Percentiles rank a stretch among this genome's conserved stretches.
Evolutionary conservation across 2,797 vertebrate genomes (phyloP).

Genomic region (Gymnothorax javanicus): DNA sequence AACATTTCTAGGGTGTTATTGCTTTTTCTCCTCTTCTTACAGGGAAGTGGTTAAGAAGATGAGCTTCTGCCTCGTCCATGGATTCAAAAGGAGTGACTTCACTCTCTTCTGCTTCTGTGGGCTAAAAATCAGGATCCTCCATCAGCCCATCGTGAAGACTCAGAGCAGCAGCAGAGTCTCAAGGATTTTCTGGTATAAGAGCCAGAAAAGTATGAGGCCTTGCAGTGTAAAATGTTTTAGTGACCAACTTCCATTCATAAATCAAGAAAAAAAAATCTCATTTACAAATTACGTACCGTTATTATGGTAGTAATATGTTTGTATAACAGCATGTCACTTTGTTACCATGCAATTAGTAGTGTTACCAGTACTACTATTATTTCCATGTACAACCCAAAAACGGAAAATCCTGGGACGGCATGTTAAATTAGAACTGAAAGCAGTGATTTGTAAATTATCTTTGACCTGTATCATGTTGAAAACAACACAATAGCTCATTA

Average conservation of each 20-base stretch:
- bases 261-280: constrained; percentile 20
- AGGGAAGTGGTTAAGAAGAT: background rate
- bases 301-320: background rate
- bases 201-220: background rate
- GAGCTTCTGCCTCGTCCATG: background rate
- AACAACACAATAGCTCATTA: too few species aligned
- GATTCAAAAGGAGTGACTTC: constrained; percentile 4
- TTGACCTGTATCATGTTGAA: too few species aligned
- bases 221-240: constrained; percentile 20
- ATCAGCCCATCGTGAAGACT: constrained; percentile 27
- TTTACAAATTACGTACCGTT: constrained; percentile 7
- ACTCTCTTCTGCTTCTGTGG: background rate
- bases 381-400: too few species aligned
- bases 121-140: constrained; percentile 1
- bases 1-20: constrained; percentile 11
- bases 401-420: too few species aligned
- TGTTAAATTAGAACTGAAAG: too few species aligned
- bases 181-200: constrained; percentile 28
- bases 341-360: too few species aligned
- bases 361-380: too few species aligned
- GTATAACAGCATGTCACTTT: background rate
- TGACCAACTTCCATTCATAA: constrained; percentile 25
- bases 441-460: too few species aligned
- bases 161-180: constrained; percentile 22
- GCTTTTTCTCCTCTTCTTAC: background rate